phyloP scores from a whole-genome alignment of 2,113 vertebrate species.

The Gila orcuttii region DNA sequence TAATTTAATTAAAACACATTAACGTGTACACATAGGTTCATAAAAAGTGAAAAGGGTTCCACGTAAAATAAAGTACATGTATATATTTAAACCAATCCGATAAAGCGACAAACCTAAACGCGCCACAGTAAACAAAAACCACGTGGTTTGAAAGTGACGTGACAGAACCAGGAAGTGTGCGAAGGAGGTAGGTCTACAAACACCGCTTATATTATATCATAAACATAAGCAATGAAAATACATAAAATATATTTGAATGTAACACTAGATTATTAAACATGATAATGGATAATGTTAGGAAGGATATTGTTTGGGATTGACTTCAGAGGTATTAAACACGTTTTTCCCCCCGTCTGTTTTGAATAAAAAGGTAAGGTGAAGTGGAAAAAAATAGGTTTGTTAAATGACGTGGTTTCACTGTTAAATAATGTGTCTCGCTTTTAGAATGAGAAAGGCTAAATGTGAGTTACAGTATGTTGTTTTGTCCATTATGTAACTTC shows the following conservation, averaged over 20 bases:
- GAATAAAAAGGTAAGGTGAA: background rate
- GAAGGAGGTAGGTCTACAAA: slow-evolving; percentile 11
- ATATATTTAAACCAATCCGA: no score
- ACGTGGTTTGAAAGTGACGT: slow-evolving; percentile 7
- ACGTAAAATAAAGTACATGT: no score
- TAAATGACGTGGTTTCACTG: background rate
- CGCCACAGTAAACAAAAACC: background rate
- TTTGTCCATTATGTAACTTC: background rate
- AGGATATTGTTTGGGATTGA: background rate
- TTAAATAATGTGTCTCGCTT: background rate
- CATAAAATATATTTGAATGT: background rate
- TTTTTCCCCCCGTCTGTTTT: background rate
- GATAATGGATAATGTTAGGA: background rate
- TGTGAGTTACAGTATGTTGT: background rate
- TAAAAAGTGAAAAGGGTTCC: no score
- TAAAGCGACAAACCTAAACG: background rate
- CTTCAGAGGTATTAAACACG: background rate
- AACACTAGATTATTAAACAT: background rate
- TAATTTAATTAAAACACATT: background rate
- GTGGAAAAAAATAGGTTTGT: background rate
- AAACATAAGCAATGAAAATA: background rate
- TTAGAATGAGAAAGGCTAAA: background rate
- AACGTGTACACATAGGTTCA: background rate
- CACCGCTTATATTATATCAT: background rate
- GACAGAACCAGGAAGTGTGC: slow-evolving; percentile 36